phyloP scores from a whole-genome alignment of 2,888 invertebrate genomes.

The Limnephilus auricula region DNA sequence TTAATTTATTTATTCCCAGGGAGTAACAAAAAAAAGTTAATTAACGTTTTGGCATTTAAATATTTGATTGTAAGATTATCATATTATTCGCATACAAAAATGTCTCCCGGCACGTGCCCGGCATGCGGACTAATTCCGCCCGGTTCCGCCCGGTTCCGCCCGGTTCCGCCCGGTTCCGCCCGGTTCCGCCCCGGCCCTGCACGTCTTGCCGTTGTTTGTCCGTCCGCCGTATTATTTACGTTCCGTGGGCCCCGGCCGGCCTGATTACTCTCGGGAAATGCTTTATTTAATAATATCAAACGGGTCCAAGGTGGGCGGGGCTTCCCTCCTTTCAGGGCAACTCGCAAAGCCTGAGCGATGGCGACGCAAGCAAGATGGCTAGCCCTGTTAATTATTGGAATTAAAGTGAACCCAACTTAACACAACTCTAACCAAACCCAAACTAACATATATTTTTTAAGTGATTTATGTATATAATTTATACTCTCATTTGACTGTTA shows the following conservation, averaged over 20 bases:
- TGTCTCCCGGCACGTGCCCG: slow-evolving; percentile 1
- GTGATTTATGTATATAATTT: too few species aligned
- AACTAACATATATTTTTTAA: too few species aligned
- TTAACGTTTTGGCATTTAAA: background rate
- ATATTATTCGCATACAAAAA: slow-evolving; percentile 33
- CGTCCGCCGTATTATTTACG: slow-evolving; percentile 58
- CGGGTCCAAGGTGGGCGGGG: slow-evolving; percentile 45
- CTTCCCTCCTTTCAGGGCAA: background rate
- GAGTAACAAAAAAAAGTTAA: background rate
- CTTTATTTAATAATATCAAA: slow-evolving; percentile 65
- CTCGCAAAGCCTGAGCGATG: background rate
- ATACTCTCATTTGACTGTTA: too few species aligned
- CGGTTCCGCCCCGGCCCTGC: slow-evolving; percentile 43
- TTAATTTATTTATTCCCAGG: background rate
- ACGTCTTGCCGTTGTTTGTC: slow-evolving; percentile 61
- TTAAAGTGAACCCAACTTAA: background rate
- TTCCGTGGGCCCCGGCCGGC: slow-evolving; percentile 53
- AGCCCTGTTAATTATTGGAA: background rate
- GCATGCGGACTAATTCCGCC: slow-evolving; percentile 12
- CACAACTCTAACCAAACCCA: background rate
- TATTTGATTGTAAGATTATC: background rate
- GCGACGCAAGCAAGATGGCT: background rate
- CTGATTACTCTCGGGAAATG: slow-evolving; percentile 65
- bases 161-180: slow-evolving; percentile 6
- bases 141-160: background rate